Evolutionary conservation across 2,888 invertebrate species (phyloP), one percentile per base, ranked within the genome.

Genomic region (Epistrophella euchroma): DNA sequence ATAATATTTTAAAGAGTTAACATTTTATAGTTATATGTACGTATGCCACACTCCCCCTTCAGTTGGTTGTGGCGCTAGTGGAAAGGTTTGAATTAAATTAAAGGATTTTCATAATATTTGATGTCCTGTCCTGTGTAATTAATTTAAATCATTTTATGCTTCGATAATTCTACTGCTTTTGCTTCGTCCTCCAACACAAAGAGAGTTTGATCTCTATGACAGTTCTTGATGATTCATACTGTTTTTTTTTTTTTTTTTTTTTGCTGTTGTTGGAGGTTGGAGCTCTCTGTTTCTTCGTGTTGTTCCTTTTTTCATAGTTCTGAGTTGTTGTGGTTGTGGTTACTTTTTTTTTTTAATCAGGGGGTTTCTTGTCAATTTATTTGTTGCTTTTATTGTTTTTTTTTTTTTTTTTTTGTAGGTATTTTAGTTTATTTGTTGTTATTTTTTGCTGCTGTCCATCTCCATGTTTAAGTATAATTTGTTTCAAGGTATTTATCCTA

Each of bases 141-240:
- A 85, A 85, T 85, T 85, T 85, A 85, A 85, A 85, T 85, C 76
- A 85, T 85, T 85, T 85, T 73, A 70, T 76, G 85, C 85, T 81
- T 56, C 85, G 68, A 73, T 85, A 70, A 76, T 68, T 58, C 50
- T 80, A 55, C 43, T 62, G 10, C 10, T n/a, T 28, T 11, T 25
- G 43, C 43, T 28, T 64, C 43, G 2, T 62, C 11, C n/a, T 11
- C 9, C 9, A 32, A 7, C 28, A 28, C 5, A 32, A 9, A 43
- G 22, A 15, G 52, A 4, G 15, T 76, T 85, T 80, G 85, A 85
- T 85, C 80, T 73, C 85, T 22, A 85, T 81, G 85, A 81, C 85
- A 85, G 85, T 85, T 81, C 76, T 68, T 85, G 85, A 85, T 81
- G 76, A 81, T 76, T 85, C 85, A 85, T 81, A 62, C 55, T 35